Base-by-base conservation (phyloP, 2,888 invertebrate species). In the Stratiomys singularior region DNA sequence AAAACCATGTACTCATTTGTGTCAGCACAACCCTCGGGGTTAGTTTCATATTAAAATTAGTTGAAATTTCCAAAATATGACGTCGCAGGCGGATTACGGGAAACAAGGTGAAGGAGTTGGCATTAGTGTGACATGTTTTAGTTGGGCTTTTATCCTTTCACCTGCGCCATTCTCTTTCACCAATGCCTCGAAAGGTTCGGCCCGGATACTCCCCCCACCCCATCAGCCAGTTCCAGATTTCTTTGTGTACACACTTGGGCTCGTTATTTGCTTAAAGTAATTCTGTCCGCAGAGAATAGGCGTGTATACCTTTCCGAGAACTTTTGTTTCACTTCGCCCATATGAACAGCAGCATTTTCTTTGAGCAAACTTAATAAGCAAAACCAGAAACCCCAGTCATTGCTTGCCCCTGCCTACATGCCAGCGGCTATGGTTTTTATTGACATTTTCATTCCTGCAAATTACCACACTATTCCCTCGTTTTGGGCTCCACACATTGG, bases 1-100 rank as follows among this genome's bases (percentile, higher is more conserved):
- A 25, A 46, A 69, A 47, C 25, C 69, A 69, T 69, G 47, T 69
- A 30, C 69, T 47, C 69, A 69, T 47, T 69, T 47, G 47, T 69
- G 47, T 47, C 47, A 46, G 47, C 69, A 46, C 47, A 69, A 25
- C 69, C 69, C 47, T 46, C 47, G 47, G 46, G 69, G 69, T 69
- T 69, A 69, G 47, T 69, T 69, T 47, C 69, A 69, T 69, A 69
- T 69, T 69, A 69, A 69, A 69, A 69, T 69, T 69, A 69, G 69
- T 47, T 69, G 69, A 69, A 47, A 25, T 44, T 30, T 27, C 5
- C 47, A 46, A 25, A 69, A 25, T 23, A 60, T 13, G 60, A 60
- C 25, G 60, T 25, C 60, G 60, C 3, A 5, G 21, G 18, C 60
- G 60, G 60, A 69, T 69, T 64, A 30, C 3, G 64, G 28, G 30